These are phyloP conservation scores for Cyprinodon diabolis DNA, from an alignment of 2,797 vertebrate species.

Conservation along the genomic window DNA sequence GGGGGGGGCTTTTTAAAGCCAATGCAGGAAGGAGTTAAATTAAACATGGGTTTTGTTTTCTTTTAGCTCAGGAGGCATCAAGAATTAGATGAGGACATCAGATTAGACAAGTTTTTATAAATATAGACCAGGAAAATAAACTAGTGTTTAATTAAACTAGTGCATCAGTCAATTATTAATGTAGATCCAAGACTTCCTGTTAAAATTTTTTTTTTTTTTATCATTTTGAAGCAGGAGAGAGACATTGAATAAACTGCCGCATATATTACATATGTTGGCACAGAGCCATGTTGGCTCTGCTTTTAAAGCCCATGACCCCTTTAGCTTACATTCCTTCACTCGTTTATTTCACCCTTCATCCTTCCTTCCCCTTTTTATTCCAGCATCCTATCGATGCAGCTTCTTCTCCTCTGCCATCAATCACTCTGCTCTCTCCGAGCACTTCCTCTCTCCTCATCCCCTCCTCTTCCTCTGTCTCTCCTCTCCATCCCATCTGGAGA, in stretches of 20 bases:
- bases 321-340: conserved; percentile 26
- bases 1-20: background rate
- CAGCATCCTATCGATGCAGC: conserved; percentile 34
- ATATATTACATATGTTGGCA: background rate
- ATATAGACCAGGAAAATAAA: background rate
- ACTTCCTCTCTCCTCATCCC: background rate
- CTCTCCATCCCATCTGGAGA: conserved; percentile 63
- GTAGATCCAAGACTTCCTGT: background rate
- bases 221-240: background rate
- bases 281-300: background rate
- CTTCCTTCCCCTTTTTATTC: conserved; percentile 31
- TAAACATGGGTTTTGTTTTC: background rate
- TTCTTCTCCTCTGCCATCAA: conserved; percentile 41
- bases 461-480: conserved; percentile 12
- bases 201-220: background rate
- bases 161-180: too few species aligned
- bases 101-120: background rate
- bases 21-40: background rate
- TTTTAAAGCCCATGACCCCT: conserved; percentile 20
- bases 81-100: background rate
- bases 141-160: background rate
- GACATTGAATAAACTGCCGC: background rate
- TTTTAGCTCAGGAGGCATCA: background rate
- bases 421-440: conserved; percentile 21
- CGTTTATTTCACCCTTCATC: conserved; percentile 5